These are phyloP conservation scores for Laspeyria flexula DNA, from an alignment of 2,888 invertebrate species.

Conservation along the genomic window DNA sequence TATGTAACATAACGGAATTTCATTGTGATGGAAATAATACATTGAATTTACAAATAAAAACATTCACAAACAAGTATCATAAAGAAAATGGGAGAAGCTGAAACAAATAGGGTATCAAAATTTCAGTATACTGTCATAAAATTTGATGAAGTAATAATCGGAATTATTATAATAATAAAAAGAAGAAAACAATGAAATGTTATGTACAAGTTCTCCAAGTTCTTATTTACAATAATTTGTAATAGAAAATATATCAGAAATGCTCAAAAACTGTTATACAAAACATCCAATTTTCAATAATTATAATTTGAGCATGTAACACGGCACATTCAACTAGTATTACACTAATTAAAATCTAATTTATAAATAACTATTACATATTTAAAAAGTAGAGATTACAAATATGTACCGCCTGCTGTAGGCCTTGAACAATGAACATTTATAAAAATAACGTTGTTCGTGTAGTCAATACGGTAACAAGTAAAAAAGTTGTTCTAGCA, in stretches of 20 bases:
- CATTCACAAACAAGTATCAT: constrained; percentile 7
- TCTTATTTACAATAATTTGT: constrained; percentile 38
- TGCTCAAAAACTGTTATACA: constrained; percentile 14
- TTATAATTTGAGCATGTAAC: constrained; percentile 40
- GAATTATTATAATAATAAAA: constrained; percentile 10
- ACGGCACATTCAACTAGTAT: constrained; percentile 28
- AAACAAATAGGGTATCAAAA: constrained; percentile 1
- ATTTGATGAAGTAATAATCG: not conserved
- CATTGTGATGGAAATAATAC: constrained; percentile 17
- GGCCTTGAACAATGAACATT: constrained; percentile 23
- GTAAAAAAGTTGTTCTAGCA: constrained; percentile 23
- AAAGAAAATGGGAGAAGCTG: constrained; percentile 2
- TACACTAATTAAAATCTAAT: constrained; percentile 36
- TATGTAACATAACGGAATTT: constrained; percentile 23
- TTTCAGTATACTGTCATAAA: constrained; percentile 12
- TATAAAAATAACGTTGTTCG: constrained; percentile 33
- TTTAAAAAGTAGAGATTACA: constrained; percentile 46
- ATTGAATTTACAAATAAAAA: constrained; percentile 16
- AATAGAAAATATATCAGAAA: constrained; percentile 29
- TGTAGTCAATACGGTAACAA: constrained; percentile 34
- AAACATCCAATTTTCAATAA: constrained; percentile 15
- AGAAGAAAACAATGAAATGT: constrained; percentile 18
- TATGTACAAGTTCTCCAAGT: constrained; percentile 10
- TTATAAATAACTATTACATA: constrained; percentile 49
- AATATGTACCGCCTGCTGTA: constrained; percentile 27